phyloP scores from a whole-genome alignment of 2,797 vertebrate species.

The Halcyon badia region DNA sequence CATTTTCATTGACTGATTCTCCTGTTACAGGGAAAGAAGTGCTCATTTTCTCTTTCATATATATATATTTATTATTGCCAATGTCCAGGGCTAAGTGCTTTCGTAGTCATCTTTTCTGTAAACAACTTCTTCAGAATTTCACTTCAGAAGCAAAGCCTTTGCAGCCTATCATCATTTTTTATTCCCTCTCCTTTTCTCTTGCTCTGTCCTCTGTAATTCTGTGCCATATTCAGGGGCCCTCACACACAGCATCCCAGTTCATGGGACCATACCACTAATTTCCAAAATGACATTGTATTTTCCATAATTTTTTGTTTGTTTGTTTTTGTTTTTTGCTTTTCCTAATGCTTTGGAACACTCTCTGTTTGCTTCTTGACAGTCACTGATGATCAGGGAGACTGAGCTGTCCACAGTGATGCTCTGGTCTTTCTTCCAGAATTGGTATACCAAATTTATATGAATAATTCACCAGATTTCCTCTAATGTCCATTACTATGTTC shows the following conservation, averaged over 20 bases:
- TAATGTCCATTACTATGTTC: background rate
- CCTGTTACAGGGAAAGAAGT: background rate
- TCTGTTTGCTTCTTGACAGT: background rate
- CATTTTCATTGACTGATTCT: constrained; percentile 18
- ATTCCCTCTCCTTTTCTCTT: background rate
- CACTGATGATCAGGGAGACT: background rate
- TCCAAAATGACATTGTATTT: background rate
- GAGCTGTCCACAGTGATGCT: background rate
- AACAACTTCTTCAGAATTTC: background rate
- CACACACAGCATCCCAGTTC: background rate
- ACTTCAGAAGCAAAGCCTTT: constrained; percentile 14
- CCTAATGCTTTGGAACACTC: background rate
- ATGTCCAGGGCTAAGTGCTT: background rate
- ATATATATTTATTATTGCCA: background rate
- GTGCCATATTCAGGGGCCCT: background rate
- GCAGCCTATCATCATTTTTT: background rate
- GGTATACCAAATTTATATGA: background rate
- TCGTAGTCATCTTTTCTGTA: constrained; percentile 28
- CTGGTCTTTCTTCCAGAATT: background rate
- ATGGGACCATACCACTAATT: constrained; percentile 17
- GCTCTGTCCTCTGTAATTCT: background rate
- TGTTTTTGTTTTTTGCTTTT: background rate
- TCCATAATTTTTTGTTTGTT: background rate
- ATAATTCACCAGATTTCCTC: background rate
- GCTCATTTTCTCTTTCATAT: constrained; percentile 23